phyloP scores from a whole-genome alignment of 2,888 invertebrate species.

The Drosophila paramelanica region DNA sequence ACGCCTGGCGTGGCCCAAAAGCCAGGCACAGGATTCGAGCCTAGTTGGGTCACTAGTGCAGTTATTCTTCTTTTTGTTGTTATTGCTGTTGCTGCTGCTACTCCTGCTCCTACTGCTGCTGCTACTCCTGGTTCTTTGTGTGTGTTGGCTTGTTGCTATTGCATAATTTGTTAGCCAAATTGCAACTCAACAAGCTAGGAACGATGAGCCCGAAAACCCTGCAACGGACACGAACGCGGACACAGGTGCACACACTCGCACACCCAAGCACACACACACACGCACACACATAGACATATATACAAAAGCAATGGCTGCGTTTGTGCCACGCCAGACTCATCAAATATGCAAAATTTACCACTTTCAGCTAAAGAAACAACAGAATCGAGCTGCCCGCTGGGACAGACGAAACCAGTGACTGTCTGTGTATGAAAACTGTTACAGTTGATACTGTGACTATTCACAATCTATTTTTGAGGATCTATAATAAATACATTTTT shows the following conservation, averaged over 20 bases:
- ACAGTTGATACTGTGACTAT: not conserved
- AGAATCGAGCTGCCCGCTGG: conserved; percentile 7
- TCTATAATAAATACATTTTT: too few species aligned
- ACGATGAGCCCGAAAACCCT: conserved; percentile 43
- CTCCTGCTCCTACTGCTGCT: conserved; percentile 4
- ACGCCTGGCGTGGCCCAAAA: conserved; percentile 27
- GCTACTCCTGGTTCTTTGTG: conserved; percentile 27
- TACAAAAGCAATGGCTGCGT: conserved; percentile 10
- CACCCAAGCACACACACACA: conserved; percentile 6
- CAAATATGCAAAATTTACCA: conserved; percentile 71
- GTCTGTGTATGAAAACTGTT: conserved; percentile 8
- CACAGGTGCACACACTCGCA: conserved; percentile 27
- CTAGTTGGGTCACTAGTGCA: conserved; percentile 70
- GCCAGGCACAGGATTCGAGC: conserved; percentile 12
- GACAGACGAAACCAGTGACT: conserved; percentile 30
- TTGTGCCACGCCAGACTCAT: conserved; percentile 49
- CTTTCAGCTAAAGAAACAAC: conserved; percentile 42
- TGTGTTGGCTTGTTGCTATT: conserved; percentile 53
- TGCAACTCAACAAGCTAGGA: conserved; percentile 75
- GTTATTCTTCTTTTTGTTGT: conserved; percentile 21
- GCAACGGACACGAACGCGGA: conserved; percentile 23
- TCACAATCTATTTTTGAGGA: too few species aligned
- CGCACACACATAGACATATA: conserved; percentile 15
- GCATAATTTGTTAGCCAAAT: conserved; percentile 79
- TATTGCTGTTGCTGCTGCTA: not conserved